Base-by-base conservation (phyloP, 2,888 invertebrate genomes). In the Rotaria socialis region DNA sequence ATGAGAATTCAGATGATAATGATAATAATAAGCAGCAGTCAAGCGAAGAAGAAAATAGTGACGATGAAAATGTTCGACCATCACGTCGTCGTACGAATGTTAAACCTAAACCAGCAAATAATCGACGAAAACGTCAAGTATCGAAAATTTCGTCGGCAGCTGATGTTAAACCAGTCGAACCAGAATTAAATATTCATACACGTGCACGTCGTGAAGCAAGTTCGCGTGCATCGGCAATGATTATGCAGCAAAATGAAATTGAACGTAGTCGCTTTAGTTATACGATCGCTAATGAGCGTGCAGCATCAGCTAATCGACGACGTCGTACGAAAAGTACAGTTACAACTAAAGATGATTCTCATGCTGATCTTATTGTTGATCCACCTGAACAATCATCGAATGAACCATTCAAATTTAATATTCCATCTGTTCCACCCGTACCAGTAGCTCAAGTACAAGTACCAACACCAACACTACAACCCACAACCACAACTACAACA, bases 231-330 rank as follows among this genome's bases (percentile, higher is more conserved):
- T 87, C 87, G 22, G 87, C 85, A 11, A 85, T 87, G 85, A 87
- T 87, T 41, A 87, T 87, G n/a, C 87, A 87, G 52, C 85, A 85
- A 55, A 85, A 87, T 43, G 87, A 87, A 60, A 85, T 85, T 50
- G 87, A 87, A 84, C 85, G 80, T 47, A 85, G 84, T 35, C 85
- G 86, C 27, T 86, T 86, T 50, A 56, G 55, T 47, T 86, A 85
- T 85, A 50, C 43, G 19, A 6, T 56, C 41, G 85, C 80, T n/a
- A 47, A 80, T 43, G 47, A 43, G 11, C 47, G 43, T 47, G 22
- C 80, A 47, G 10, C 80, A 80, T 43, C 80, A 24, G 7, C 47
- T 47, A 24, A 11, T 47, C 43, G 47, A 47, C 43, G 80, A 47
- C 80, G 80, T 47, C 80, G 80, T 80, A 43, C 47, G 10, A 43